A percentile compares a stretch with the other conserved stretches of the same genome.
Evolutionary conservation across 2,113 vertebrate genomes (phyloP).

Genomic region (Tringa solitaria): DNA sequence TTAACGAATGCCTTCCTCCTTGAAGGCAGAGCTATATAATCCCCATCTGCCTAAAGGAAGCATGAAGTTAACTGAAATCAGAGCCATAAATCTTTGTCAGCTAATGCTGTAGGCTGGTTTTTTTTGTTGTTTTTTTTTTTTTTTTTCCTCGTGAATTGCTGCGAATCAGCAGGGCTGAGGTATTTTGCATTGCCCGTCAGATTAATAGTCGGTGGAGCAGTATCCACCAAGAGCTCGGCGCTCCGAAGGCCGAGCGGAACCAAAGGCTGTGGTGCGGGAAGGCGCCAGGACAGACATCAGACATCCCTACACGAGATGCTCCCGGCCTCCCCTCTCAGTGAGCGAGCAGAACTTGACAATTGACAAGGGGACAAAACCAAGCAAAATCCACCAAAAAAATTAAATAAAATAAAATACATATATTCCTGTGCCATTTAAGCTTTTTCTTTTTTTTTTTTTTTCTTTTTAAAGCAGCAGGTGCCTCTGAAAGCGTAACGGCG

Average conservation of each 20-base stretch:
- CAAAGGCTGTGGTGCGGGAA: neutral
- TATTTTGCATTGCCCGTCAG: neutral
- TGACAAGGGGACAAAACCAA: neutral
- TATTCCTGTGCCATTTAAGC: neutral
- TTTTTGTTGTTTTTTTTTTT: neutral
- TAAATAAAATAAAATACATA: neutral
- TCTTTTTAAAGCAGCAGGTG: neutral
- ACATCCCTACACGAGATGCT: rapidly evolving
- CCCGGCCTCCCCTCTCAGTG: too few species aligned
- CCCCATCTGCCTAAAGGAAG: neutral
- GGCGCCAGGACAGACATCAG: neutral
- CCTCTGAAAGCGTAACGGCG: neutral
- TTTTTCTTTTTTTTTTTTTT: too few species aligned
- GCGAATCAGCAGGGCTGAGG: neutral
- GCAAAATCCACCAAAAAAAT: neutral
- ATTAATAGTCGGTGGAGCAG: neutral
- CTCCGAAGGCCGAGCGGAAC: neutral
- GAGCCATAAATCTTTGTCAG: neutral
- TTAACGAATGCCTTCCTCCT: neutral
- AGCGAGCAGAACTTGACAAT: rapidly evolving
- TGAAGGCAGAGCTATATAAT: neutral
- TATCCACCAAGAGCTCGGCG: neutral
- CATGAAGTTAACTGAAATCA: neutral
- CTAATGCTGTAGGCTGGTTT: neutral
- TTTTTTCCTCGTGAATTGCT: neutral